Conservation (phyloP, 2,888 invertebrate genomes). For the Nomada hirtipes region DNA sequence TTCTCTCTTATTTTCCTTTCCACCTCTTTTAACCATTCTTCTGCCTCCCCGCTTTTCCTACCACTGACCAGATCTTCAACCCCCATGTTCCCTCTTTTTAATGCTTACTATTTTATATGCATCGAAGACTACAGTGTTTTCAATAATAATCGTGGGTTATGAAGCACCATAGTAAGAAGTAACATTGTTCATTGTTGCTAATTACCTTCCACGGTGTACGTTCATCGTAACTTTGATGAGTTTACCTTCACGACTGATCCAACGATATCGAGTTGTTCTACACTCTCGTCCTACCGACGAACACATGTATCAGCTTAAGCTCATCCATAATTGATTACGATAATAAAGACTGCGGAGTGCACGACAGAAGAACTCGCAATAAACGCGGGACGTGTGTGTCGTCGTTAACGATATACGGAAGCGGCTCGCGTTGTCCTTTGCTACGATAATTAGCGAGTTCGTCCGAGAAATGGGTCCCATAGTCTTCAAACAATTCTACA, state of each 20-base stretch:
- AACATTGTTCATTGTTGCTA: conserved; percentile 14
- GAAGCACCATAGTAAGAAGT: not conserved
- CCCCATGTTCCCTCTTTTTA: too few species aligned
- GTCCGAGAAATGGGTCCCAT: conserved; percentile 23
- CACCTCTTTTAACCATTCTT: too few species aligned
- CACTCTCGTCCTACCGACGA: conserved; percentile 8
- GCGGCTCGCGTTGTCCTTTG: conserved; percentile 15
- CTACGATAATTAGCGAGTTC: conserved; percentile 37
- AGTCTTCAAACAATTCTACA: conserved; percentile 25
- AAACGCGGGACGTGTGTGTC: conserved; percentile 34
- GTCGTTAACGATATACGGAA: conserved; percentile 48
- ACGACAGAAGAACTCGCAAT: conserved; percentile 28
- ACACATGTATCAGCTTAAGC: conserved; percentile 17
- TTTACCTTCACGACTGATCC: conserved; percentile 5
- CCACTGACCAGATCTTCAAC: too few species aligned
- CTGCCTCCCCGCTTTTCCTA: too few species aligned
- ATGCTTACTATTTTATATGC: not conserved
- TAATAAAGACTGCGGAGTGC: conserved; percentile 25
- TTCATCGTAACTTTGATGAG: conserved; percentile 1
- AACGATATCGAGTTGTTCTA: conserved; percentile 14
- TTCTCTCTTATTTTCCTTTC: too few species aligned
- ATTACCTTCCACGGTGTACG: conserved; percentile 5
- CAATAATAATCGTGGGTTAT: not conserved
- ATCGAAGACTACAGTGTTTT: not conserved
- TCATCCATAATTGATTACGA: conserved; percentile 50